These are phyloP conservation scores for Oplegnathus fasciatus DNA, from an alignment of 2,113 vertebrate genomes.

Conservation along the genomic window DNA sequence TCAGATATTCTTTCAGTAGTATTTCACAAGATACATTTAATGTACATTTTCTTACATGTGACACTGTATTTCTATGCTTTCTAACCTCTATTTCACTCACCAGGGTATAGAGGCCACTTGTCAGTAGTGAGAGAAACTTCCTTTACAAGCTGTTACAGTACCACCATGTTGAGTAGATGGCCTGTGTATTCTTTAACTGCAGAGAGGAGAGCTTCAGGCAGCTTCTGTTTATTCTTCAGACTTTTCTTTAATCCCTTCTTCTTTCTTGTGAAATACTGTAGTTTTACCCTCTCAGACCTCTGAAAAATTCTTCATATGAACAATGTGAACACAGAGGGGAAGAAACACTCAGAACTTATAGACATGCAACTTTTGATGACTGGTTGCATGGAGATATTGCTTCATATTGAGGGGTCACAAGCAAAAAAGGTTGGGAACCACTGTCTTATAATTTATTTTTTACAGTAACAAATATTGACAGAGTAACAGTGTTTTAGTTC, in stretches of 20 bases:
- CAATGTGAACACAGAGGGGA: background rate
- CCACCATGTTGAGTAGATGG: slow-evolving; percentile 44
- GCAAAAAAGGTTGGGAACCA: background rate
- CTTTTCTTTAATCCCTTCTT: too few relatives aligned
- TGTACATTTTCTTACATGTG: background rate
- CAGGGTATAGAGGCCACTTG: background rate
- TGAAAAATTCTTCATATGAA: background rate
- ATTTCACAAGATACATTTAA: background rate
- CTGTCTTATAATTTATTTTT: background rate
- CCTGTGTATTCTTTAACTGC: background rate
- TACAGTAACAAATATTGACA: background rate
- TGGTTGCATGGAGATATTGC: background rate
- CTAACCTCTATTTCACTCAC: background rate
- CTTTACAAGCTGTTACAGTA: background rate
- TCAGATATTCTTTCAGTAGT: background rate
- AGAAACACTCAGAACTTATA: background rate
- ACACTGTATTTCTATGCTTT: background rate
- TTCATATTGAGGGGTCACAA: background rate
- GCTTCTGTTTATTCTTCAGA: background rate
- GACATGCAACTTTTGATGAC: background rate
- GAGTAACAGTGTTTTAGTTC: background rate
- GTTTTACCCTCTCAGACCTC: background rate
- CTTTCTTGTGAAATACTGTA: background rate
- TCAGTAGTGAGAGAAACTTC: background rate
- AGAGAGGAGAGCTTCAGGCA: background rate